Percentiles rank a stretch among this genome's conserved stretches.
These are phyloP conservation scores for Melikaiella ostensackeni DNA, from an alignment of 2,888 invertebrate species.

Conservation along the genomic window DNA sequence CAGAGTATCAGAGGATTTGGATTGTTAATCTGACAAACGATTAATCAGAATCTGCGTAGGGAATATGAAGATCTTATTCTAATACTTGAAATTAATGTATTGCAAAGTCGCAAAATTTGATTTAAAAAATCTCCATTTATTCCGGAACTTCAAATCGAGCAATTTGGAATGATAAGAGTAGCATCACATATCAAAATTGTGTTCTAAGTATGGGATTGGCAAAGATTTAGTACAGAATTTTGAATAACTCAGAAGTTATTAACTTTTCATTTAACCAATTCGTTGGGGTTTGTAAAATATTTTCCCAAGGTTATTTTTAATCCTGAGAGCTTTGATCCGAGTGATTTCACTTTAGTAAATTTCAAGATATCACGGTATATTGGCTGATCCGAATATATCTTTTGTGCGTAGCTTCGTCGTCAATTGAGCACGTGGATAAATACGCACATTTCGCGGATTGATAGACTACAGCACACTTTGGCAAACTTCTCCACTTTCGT, in stretches of 20 bases:
- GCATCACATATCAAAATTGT: too few species aligned
- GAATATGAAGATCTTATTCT: not conserved
- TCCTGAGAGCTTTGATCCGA: not conserved
- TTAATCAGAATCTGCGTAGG: not conserved
- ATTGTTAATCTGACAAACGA: conserved; percentile 2
- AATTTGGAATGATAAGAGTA: too few species aligned
- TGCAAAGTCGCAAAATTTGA: too few species aligned
- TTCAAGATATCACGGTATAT: not conserved
- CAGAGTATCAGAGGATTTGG: not conserved
- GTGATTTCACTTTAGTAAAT: not conserved
- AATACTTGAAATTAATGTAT: too few species aligned
- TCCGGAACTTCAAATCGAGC: too few species aligned
- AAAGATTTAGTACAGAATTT: too few species aligned
- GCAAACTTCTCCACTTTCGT: conserved; percentile 59
- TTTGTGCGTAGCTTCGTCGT: conserved; percentile 28
- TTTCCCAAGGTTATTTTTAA: not conserved
- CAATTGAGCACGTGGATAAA: conserved; percentile 59
- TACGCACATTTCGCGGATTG: conserved; percentile 69
- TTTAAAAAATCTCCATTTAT: too few species aligned
- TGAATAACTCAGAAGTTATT: not conserved
- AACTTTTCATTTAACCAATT: not conserved
- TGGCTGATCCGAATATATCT: conserved; percentile 53
- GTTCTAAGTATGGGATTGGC: too few species aligned
- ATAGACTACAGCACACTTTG: conserved; percentile 71
- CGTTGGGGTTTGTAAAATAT: not conserved